These are phyloP conservation scores for Hydrochoerus hydrochaeris DNA, from an alignment of 2,113 vertebrate genomes.

Conservation along the genomic window DNA sequence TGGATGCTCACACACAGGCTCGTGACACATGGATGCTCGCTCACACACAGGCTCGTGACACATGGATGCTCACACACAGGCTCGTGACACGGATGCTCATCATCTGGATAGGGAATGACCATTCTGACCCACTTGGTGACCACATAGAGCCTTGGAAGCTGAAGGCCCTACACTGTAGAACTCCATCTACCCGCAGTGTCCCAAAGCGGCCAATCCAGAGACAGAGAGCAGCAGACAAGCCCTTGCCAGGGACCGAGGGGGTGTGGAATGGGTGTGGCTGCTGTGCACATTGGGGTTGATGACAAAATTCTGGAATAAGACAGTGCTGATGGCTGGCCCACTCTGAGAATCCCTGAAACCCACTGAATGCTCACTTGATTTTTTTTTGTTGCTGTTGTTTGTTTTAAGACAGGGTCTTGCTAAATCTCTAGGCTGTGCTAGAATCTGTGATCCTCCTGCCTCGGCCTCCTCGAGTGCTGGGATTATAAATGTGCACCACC, in stretches of 20 bases:
- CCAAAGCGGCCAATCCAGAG: neutral
- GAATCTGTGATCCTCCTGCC: neutral
- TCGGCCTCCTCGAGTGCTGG: neutral
- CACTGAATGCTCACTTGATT: neutral
- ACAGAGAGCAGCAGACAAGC: accelerated
- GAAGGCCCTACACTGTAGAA: accelerated
- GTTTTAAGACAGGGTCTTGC: neutral
- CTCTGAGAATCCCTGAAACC: neutral
- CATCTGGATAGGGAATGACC: neutral
- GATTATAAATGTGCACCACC: neutral
- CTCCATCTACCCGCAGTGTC: neutral
- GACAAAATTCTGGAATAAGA: neutral
- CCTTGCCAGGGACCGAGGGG: no score
- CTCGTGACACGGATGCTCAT: neutral
- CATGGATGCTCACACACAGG: neutral
- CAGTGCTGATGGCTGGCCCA: no score
- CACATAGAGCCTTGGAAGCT: neutral
- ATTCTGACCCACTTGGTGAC: neutral
- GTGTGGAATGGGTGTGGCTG: accelerated
- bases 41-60: no score
- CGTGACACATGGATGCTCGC: no score
- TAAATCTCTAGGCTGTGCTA: neutral
- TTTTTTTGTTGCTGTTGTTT: neutral
- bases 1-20: neutral
- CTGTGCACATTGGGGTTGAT: accelerated